Evolutionary conservation across 2,113 vertebrate genomes (phyloP).

Genomic region (Drymodes brunneopygia): DNA sequence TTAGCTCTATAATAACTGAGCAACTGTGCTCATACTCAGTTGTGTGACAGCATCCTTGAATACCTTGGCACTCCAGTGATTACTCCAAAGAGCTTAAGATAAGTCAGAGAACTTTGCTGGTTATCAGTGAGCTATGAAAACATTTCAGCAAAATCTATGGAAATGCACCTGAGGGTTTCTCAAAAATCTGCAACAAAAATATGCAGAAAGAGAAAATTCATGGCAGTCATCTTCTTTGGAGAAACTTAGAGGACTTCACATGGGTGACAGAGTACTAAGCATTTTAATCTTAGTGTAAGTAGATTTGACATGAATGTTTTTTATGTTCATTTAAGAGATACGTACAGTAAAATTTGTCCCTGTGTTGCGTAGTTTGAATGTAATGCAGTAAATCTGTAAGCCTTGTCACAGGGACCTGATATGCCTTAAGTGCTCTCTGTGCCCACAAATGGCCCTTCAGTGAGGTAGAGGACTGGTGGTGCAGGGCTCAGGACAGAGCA

Average conservation of each 20-base stretch:
- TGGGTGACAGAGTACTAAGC: background rate
- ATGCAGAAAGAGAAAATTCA: background rate
- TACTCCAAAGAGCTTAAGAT: background rate
- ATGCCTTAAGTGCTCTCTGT: background rate
- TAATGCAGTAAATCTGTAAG: background rate
- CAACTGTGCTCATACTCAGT: background rate
- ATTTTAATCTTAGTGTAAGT: background rate
- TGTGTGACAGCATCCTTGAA: background rate
- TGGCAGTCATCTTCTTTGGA: background rate
- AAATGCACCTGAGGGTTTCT: background rate
- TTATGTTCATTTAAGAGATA: background rate
- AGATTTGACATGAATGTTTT: background rate
- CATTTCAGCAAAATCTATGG: background rate
- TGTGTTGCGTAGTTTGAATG: background rate
- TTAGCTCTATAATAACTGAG: background rate
- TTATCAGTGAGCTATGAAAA: background rate
- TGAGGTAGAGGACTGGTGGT: background rate
- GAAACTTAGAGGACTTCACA: background rate
- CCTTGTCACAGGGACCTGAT: background rate
- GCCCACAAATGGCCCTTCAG: background rate
- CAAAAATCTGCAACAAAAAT: background rate
- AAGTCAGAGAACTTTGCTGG: background rate
- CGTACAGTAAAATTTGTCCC: background rate
- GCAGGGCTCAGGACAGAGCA: background rate
- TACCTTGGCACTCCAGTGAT: background rate